These are phyloP conservation scores for Hystrix brachyura DNA, from an alignment of 2,113 vertebrate genomes.

Conservation along the genomic window DNA sequence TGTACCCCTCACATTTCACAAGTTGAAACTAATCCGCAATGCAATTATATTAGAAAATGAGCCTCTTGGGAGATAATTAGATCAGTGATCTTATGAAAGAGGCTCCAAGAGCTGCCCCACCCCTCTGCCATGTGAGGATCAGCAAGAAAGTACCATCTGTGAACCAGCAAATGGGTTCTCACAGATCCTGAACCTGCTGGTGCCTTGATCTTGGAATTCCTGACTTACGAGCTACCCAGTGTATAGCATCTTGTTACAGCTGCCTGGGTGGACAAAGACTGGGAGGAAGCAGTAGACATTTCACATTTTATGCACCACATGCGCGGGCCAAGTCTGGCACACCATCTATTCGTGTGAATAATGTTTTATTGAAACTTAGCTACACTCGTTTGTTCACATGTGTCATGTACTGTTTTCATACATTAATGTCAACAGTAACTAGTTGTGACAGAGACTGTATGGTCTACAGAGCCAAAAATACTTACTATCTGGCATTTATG, in stretches of 20 bases:
- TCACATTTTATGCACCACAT: background rate
- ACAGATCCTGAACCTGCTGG: background rate
- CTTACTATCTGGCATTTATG: background rate
- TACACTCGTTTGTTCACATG: background rate
- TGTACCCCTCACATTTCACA: background rate
- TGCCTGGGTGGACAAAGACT: background rate
- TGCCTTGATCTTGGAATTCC: background rate
- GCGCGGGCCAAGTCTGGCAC: background rate
- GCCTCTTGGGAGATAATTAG: too few relatives aligned
- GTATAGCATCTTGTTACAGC: background rate
- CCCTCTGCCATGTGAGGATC: background rate
- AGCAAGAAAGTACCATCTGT: background rate
- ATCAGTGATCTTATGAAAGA: background rate
- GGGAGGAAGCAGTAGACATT: background rate
- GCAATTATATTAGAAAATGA: background rate
- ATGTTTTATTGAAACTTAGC: slow-evolving; percentile 11
- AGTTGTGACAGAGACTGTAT: background rate
- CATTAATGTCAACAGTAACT: background rate
- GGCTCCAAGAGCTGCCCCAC: background rate
- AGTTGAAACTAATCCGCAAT: background rate
- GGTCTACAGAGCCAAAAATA: background rate
- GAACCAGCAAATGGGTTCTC: background rate
- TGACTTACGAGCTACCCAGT: background rate
- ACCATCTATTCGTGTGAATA: background rate
- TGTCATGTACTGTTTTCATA: background rate